These are phyloP conservation scores for Platygyra sinensis DNA, from an alignment of 64 coral and sea anemone species.

Conservation along the genomic window DNA sequence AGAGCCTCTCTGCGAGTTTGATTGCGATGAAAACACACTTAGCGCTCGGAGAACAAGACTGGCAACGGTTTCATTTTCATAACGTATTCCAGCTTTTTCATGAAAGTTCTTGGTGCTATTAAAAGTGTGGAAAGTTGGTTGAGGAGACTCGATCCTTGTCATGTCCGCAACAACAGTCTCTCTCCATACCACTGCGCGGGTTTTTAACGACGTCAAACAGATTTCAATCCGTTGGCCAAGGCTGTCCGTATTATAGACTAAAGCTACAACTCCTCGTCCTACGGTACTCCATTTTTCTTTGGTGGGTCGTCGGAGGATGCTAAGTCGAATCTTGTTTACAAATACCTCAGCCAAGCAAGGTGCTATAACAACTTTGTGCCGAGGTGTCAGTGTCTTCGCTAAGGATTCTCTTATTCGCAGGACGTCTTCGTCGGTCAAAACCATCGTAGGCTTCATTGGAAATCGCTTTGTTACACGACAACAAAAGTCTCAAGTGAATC, in stretches of 20 bases:
- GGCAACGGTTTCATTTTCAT: constrained; percentile 33
- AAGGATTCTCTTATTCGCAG: constrained; percentile 38
- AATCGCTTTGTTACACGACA: constrained; percentile 14
- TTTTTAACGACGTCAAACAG: constrained; percentile 32
- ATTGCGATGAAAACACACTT: constrained; percentile 49
- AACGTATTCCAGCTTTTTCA: constrained; percentile 25
- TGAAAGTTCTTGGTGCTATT: constrained; percentile 40
- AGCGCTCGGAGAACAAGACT: constrained; percentile 24
- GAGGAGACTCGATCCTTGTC: constrained; percentile 25
- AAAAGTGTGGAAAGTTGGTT: constrained; percentile 31
- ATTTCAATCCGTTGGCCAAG: constrained; percentile 39
- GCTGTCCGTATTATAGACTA: constrained; percentile 41
- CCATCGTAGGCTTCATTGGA: constrained; percentile 42
- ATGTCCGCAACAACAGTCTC: constrained; percentile 30
- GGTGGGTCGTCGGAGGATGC: constrained; percentile 24
- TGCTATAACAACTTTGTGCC: constrained; percentile 36
- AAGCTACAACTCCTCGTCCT: constrained; percentile 22
- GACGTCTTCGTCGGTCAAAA: constrained; percentile 30
- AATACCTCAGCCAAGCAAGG: constrained; percentile 35
- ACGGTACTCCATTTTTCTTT: constrained; percentile 43
- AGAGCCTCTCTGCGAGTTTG: background rate
- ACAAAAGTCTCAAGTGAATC: constrained; percentile 19
- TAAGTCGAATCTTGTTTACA: constrained; percentile 16
- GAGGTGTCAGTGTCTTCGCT: constrained; percentile 32
- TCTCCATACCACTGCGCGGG: constrained; percentile 17